Conservation (phyloP, 2,113 vertebrate genomes). For the Periophthalmus modestus region DNA sequence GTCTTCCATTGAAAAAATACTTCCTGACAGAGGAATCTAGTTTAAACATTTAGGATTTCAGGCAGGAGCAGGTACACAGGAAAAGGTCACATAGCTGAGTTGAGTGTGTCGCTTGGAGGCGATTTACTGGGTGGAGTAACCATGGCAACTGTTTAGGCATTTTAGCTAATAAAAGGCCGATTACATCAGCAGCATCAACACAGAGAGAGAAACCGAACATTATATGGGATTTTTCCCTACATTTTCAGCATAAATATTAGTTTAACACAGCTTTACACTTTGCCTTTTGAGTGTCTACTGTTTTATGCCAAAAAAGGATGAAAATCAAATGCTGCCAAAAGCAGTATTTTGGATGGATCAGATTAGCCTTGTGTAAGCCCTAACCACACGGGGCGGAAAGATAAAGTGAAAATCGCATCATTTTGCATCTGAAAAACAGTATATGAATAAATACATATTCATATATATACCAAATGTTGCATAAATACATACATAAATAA, state of each 20-base stretch:
- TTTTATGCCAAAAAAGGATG: slow-evolving; percentile 18
- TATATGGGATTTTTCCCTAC: background rate
- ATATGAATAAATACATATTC: background rate
- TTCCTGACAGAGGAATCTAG: slow-evolving; percentile 9
- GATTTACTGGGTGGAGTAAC: slow-evolving; percentile 36
- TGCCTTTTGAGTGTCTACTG: slow-evolving; percentile 12
- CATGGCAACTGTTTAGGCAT: slow-evolving; percentile 32
- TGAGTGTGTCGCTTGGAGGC: background rate
- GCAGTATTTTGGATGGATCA: slow-evolving; percentile 35
- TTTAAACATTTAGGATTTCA: slow-evolving; percentile 34
- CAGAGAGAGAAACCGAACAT: background rate
- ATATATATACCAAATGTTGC: background rate
- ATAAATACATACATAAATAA: no score
- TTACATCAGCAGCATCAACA: background rate
- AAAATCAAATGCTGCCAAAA: slow-evolving; percentile 26
- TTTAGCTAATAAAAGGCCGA: slow-evolving; percentile 7
- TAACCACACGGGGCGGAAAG: background rate
- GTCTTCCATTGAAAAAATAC: background rate
- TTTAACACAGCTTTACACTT: background rate
- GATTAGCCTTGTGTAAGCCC: slow-evolving; percentile 34
- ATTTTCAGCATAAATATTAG: background rate
- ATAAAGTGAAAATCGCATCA: background rate
- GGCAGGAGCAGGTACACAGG: slow-evolving; percentile 19
- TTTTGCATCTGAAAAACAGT: background rate
- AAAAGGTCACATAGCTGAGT: slow-evolving; percentile 53